Conservation (phyloP, 2,888 invertebrate species). For the Himalopsyche kuldschensis region DNA sequence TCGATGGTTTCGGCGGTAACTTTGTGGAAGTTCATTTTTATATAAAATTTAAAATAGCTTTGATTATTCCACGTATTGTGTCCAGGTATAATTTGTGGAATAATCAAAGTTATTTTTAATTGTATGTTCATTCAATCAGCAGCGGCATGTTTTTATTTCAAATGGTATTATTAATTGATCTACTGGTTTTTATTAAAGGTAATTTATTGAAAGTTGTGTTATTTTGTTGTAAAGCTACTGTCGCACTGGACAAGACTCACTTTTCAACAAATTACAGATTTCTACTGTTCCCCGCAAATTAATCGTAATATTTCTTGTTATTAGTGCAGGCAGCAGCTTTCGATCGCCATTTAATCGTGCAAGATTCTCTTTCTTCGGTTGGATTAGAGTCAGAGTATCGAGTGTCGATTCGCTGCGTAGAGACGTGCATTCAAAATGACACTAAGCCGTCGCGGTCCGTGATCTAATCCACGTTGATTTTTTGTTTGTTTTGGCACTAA, state of each 20-base stretch:
- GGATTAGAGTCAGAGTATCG: background rate
- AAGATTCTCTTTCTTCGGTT: slow-evolving; percentile 16
- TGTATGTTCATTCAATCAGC: no score
- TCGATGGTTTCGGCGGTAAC: no score
- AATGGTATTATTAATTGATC: no score
- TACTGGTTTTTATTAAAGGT: no score
- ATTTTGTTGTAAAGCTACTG: no score
- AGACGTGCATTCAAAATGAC: background rate
- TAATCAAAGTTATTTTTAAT: no score
- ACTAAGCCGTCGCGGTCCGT: background rate
- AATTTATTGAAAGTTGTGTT: no score
- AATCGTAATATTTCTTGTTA: background rate
- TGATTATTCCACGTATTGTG: no score
- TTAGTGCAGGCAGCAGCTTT: slow-evolving; percentile 6
- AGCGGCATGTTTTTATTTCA: no score
- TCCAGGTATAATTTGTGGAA: no score
- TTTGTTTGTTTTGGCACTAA: background rate
- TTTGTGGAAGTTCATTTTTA: no score
- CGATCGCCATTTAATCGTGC: background rate
- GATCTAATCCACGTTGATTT: background rate
- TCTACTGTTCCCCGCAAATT: background rate
- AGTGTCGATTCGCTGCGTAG: background rate
- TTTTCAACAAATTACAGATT: background rate
- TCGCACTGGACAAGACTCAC: background rate
- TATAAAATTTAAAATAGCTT: no score